Evolutionary conservation across 2,888 invertebrate genomes (phyloP).

Genomic region (Zonitis immaculata): DNA sequence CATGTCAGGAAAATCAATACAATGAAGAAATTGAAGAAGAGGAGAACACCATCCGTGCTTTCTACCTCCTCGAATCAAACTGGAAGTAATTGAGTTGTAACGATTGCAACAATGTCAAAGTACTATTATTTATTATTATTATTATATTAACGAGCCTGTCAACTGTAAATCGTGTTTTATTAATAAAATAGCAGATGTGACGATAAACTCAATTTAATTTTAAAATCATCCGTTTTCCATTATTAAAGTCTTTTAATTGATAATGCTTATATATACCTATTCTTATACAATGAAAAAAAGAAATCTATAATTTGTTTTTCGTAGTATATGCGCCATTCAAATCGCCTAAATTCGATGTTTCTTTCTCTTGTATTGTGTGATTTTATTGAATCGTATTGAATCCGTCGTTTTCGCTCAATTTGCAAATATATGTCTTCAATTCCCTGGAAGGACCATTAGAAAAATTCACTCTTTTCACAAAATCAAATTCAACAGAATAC

Average conservation of each 20-base stretch:
- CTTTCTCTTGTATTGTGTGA: background rate
- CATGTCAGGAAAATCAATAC: conserved; percentile 18
- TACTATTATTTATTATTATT: conserved; percentile 10
- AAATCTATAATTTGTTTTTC: background rate
- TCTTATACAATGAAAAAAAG: too few relatives aligned
- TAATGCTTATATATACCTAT: background rate
- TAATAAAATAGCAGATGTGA: background rate
- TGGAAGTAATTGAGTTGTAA: conserved; percentile 20
- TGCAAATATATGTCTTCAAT: conserved; percentile 1
- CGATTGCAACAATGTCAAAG: conserved; percentile 14
- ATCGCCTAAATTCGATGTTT: background rate
- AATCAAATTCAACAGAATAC: conserved; percentile 20
- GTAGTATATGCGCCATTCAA: background rate
- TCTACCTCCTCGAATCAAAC: conserved; percentile 4
- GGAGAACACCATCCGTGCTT: background rate
- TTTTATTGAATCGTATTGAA: background rate
- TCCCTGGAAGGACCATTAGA: conserved; percentile 14
- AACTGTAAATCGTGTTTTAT: background rate
- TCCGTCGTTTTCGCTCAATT: conserved; percentile 6
- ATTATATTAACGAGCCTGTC: background rate
- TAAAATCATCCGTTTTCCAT: background rate
- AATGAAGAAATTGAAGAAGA: too few relatives aligned
- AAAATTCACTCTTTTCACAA: conserved; percentile 27
- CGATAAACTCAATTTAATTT: background rate
- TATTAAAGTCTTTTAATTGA: background rate